These are phyloP conservation scores for Apantesis nais DNA, from an alignment of 2,888 invertebrate species.

Conservation along the genomic window DNA sequence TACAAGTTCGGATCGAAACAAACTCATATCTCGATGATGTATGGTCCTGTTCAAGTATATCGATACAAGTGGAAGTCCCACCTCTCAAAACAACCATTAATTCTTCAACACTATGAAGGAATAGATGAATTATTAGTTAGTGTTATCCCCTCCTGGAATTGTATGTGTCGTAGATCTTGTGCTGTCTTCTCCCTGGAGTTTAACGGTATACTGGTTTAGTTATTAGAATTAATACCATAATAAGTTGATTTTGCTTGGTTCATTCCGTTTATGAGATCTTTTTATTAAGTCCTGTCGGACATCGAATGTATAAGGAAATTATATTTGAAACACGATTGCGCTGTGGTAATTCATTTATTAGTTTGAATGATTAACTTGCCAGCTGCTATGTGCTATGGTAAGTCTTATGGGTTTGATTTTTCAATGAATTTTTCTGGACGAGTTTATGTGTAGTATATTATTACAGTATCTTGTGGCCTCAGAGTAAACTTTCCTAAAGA, in stretches of 20 bases:
- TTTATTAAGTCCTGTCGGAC: not conserved
- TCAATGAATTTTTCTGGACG: too few relatives aligned
- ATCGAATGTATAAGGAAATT: not conserved
- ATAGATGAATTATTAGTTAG: conserved; percentile 39
- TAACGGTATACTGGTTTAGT: conserved; percentile 37
- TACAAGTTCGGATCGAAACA: not conserved
- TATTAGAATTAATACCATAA: conserved; percentile 33
- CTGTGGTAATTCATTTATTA: not conserved
- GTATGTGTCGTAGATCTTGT: conserved; percentile 44
- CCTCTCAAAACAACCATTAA: conserved; percentile 26
- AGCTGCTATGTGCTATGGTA: too few relatives aligned
- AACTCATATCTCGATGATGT: conserved; percentile 1
- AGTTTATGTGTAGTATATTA: too few relatives aligned
- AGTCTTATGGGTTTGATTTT: too few relatives aligned
- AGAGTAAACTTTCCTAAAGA: too few relatives aligned
- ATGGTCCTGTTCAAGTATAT: not conserved
- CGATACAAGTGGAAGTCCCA: not conserved
- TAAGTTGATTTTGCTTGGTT: conserved; percentile 18
- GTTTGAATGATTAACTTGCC: not conserved
- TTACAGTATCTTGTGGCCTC: too few relatives aligned
- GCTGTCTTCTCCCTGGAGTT: conserved; percentile 34
- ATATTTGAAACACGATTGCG: not conserved
- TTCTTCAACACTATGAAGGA: conserved; percentile 30
- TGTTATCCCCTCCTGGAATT: conserved; percentile 38
- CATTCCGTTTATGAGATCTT: not conserved